Percentiles rank a stretch among this genome's conserved stretches.
These are phyloP conservation scores for Propithecus deckenii DNA, from an alignment of 2,797 vertebrate genomes.

Conservation along the genomic window DNA sequence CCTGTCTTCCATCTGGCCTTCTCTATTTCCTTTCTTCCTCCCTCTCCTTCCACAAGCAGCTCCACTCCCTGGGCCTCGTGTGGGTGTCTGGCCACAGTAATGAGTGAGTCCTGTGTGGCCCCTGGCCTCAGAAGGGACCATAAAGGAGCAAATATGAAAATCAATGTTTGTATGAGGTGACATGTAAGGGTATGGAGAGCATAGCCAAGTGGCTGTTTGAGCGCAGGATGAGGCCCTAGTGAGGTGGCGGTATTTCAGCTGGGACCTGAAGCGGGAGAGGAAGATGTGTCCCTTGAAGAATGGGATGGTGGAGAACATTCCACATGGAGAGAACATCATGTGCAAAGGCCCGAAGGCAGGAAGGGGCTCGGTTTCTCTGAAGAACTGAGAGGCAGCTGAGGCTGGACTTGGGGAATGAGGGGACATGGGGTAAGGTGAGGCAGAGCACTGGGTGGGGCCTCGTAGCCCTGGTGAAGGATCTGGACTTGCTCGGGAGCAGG, in stretches of 20 bases:
- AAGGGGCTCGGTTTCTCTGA: not conserved
- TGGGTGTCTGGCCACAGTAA: accelerated
- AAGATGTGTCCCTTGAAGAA: not conserved
- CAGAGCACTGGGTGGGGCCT: too few relatives aligned
- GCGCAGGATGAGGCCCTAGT: accelerated
- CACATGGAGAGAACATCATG: accelerated
- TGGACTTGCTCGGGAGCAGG: not conserved
- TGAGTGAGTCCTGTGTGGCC: accelerated
- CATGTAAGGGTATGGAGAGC: not conserved
- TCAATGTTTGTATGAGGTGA: accelerated
- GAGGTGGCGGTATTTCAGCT: not conserved
- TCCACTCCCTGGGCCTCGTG: too few relatives aligned
- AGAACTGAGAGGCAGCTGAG: not conserved
- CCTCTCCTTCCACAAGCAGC: too few relatives aligned
- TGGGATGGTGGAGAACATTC: not conserved
- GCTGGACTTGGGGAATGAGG: not conserved
- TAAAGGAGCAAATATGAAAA: not conserved
- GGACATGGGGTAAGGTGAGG: not conserved
- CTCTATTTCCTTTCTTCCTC: accelerated
- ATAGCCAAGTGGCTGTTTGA: not conserved
- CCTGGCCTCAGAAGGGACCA: not conserved
- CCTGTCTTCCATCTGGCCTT: not conserved
- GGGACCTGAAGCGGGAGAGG: not conserved
- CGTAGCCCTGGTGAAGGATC: accelerated
- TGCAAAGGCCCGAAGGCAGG: not conserved